Evolutionary conservation across 2,113 vertebrate genomes (phyloP).

Genomic region (Nibea albiflora): DNA sequence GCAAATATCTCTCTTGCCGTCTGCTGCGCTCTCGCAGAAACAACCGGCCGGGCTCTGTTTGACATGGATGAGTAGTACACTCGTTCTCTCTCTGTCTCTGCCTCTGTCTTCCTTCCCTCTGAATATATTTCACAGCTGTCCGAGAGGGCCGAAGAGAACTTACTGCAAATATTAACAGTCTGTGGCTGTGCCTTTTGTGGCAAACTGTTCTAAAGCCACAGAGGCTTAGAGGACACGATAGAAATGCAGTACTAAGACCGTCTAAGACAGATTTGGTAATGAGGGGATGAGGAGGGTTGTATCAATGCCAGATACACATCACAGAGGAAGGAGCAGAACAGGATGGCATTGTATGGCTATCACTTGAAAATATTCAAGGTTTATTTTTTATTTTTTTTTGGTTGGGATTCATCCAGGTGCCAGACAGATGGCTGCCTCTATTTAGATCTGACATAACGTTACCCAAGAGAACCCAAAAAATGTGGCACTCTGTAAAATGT

Average conservation of each 20-base stretch:
- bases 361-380: conserved; percentile 25
- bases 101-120: conserved; percentile 52
- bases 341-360: conserved; percentile 38
- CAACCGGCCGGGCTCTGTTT: conserved; percentile 70
- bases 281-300: conserved; percentile 20
- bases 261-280: conserved; percentile 43
- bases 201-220: conserved; percentile 57
- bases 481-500: too few species aligned
- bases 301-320: conserved; percentile 26
- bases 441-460: conserved; percentile 25
- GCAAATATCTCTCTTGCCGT: conserved; percentile 58
- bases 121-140: conserved; percentile 76
- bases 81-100: conserved; percentile 6
- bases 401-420: conserved; percentile 32
- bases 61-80: conserved; percentile 65
- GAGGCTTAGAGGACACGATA: conserved; percentile 38
- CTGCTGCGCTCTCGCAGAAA: conserved; percentile 55
- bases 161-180: conserved; percentile 73
- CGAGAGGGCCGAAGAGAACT: conserved; percentile 57
- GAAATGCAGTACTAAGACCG: conserved; percentile 32
- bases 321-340: conserved; percentile 28
- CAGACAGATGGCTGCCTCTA: conserved; percentile 31
- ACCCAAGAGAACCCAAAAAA: neutral
- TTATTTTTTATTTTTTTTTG: neutral
- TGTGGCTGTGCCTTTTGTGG: conserved; percentile 60